These are phyloP conservation scores for Syngnathus floridae DNA, from an alignment of 2,113 vertebrate species.

Conservation along the genomic window DNA sequence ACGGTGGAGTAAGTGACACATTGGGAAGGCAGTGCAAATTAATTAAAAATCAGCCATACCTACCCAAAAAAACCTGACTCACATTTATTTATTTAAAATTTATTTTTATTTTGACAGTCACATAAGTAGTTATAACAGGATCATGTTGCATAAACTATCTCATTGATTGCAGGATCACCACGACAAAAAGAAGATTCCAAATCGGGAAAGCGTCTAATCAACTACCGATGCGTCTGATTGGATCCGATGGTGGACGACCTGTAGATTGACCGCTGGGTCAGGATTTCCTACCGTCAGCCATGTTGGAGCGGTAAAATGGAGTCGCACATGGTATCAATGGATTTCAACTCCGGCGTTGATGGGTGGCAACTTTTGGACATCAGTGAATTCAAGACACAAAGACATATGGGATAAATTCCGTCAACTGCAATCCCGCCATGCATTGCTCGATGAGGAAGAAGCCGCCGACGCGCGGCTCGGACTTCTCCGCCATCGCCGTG, in stretches of 20 bases:
- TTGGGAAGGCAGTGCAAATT: too few species aligned
- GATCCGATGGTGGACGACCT: neutral
- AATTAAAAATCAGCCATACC: too few species aligned
- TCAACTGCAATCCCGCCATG: slow-evolving; percentile 56
- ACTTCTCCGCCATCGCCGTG: slow-evolving; percentile 69
- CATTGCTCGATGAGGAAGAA: slow-evolving; percentile 67
- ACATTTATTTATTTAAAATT: too few species aligned
- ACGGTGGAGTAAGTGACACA: neutral
- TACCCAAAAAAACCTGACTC: too few species aligned
- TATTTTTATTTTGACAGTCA: too few species aligned
- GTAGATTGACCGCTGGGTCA: neutral
- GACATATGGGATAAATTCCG: slow-evolving; percentile 14
- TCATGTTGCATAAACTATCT: neutral
- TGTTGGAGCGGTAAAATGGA: neutral
- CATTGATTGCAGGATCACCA: slow-evolving; percentile 3
- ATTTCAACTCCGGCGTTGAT: neutral
- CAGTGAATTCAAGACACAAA: slow-evolving; percentile 6
- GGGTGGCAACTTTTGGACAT: slow-evolving; percentile 13
- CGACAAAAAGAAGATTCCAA: neutral
- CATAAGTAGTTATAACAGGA: too few species aligned
- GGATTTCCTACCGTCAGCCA: neutral
- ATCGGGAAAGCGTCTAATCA: neutral
- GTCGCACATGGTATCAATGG: neutral
- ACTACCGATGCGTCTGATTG: neutral
- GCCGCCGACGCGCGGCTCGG: slow-evolving; percentile 49